A percentile compares a stretch with the other conserved stretches of the same genome.
Conservation (phyloP, 1,140 invertebrate genomes). For the Ceratoteleas bidentatus region DNA sequence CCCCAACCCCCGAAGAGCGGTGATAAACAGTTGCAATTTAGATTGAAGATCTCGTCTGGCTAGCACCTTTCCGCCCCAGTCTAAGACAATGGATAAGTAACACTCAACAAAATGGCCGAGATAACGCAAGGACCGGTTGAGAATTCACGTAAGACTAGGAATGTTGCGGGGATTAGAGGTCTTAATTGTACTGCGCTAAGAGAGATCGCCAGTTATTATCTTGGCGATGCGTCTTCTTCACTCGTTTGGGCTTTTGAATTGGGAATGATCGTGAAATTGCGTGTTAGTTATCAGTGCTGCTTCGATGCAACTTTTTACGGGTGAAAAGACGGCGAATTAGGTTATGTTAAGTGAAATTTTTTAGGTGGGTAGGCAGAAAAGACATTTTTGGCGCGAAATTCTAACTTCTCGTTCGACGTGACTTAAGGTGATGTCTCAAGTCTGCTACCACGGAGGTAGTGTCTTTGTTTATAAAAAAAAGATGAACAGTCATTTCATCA, state of each 20-base stretch:
- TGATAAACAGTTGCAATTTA: conserved; percentile 79
- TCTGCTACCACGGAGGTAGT: too few species aligned
- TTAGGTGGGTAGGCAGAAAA: too few species aligned
- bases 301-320: too few species aligned
- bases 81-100: conserved; percentile 78
- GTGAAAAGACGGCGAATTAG: too few species aligned
- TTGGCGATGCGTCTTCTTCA: conserved; percentile 38
- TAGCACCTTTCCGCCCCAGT: conserved; percentile 59
- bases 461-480: too few species aligned
- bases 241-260: conserved; percentile 23
- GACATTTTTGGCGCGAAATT: too few species aligned
- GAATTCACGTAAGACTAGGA: conserved; percentile 72
- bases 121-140: conserved; percentile 71
- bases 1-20: conserved; percentile 41
- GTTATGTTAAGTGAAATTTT: too few species aligned
- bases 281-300: neutral
- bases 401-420: too few species aligned
- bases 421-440: too few species aligned
- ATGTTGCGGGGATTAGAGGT: conserved; percentile 73
- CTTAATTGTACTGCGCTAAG: conserved; percentile 69
- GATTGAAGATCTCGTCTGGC: conserved; percentile 77
- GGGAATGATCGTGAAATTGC: conserved; percentile 6
- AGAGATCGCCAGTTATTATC: conserved; percentile 52
- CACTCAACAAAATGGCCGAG: conserved; percentile 71
- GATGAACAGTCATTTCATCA: too few species aligned